Base-by-base conservation (phyloP, 1,140 invertebrate genomes). In the Stegodyphus dumicola region DNA sequence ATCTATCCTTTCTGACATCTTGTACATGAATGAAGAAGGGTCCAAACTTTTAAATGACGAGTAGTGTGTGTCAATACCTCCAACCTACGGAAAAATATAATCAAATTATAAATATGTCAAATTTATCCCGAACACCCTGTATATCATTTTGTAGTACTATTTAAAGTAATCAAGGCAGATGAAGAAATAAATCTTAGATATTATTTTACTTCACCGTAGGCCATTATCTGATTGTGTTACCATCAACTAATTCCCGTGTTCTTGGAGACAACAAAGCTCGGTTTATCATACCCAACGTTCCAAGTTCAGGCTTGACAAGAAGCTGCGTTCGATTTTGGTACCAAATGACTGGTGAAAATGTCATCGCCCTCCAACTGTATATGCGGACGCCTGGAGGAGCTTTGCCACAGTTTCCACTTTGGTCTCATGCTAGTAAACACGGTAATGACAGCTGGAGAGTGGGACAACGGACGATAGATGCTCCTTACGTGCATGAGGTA, bases 271-370 rank as follows among this genome's bases (percentile, higher is more conserved):
- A 87, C 48, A 76, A 71, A 48, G 87, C 87, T n/a, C 78, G 54
- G 9, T 13, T 87, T 13, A 77, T 86, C 15, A 81, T 81, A 49
- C 87, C 77, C 3, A 65, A 86, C 48, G 67, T 87, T 6, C 87
- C 87, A 4, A 53, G 66, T 11, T 69, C 76, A 6, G 87, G 75
- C 51, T n/a, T 17, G 6, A 48, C 7, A 6, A 52, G 70, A 17
- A 70, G 56, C 18, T 86, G 87, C 13, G 60, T 89, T n/a, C 83
- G 74, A 13, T 88, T 88, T 53, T 88, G 88, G 88, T 89, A 89
- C 65, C 87, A 89, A 54, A 87, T 89, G 77, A 15, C 52, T 48
- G 88, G 88, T n/a, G 10, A 75, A 10, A 77, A 88, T 48, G 79
- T 88, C 15, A 76, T 84, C 10, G n/a, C 64, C 13, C 66, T 88